phyloP scores from a whole-genome alignment of 2,113 vertebrate species.

The Uropsilus gracilis region DNA sequence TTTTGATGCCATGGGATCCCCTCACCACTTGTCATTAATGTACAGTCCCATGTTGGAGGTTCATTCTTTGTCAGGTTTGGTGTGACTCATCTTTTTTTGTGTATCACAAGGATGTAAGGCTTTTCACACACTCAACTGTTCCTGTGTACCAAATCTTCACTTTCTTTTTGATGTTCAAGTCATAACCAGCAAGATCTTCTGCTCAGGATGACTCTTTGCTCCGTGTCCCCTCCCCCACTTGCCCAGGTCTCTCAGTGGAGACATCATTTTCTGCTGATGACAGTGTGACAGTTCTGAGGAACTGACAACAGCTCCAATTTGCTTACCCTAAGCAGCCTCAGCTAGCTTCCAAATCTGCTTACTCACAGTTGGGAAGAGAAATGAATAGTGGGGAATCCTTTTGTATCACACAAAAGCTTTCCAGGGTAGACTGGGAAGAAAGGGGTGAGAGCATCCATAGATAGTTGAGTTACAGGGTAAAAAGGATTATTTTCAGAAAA shows the following conservation, averaged over 20 bases:
- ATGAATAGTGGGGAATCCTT: accelerated
- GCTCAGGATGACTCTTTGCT: too few species aligned
- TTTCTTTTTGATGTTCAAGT: not conserved
- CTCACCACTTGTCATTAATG: not conserved
- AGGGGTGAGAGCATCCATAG: too few species aligned
- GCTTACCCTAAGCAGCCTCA: not conserved
- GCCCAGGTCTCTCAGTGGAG: not conserved
- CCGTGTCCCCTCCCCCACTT: too few species aligned
- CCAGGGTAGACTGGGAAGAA: too few species aligned
- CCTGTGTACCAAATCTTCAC: not conserved
- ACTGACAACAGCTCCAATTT: not conserved
- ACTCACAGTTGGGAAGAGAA: not conserved
- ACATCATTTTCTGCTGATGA: not conserved
- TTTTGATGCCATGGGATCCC: too few species aligned
- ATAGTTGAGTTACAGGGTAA: not conserved
- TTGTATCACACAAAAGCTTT: not conserved
- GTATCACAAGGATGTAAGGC: not conserved
- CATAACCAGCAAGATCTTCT: too few species aligned
- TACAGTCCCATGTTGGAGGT: not conserved
- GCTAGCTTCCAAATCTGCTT: not conserved
- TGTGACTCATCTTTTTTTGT: too few species aligned
- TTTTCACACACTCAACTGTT: not conserved
- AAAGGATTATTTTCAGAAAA: not conserved
- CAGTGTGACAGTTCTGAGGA: not conserved
- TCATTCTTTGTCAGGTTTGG: not conserved